These are phyloP conservation scores for Oreotrochilus melanogaster DNA, from an alignment of 2,113 vertebrate genomes.

Conservation along the genomic window DNA sequence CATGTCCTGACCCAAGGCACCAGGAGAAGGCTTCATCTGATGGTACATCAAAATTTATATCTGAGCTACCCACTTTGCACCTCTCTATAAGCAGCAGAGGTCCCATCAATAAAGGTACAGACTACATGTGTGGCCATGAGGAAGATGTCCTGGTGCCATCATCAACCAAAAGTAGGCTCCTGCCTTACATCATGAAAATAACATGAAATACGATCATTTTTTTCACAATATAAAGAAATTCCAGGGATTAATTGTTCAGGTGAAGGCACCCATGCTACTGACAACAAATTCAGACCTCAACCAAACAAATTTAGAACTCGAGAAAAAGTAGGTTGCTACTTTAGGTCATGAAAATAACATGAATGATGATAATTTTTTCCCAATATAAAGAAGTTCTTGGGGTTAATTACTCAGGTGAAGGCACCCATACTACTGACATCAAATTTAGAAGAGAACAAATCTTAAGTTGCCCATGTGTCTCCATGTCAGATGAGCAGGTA, in stretches of 20 bases:
- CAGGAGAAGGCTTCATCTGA: background rate
- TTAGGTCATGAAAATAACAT: background rate
- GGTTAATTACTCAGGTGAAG: background rate
- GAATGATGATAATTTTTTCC: background rate
- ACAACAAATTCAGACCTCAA: background rate
- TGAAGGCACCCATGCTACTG: background rate
- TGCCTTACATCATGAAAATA: background rate
- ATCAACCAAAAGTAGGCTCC: background rate
- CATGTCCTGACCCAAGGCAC: background rate
- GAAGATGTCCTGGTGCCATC: background rate
- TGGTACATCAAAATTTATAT: background rate
- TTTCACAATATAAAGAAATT: background rate
- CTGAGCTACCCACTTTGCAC: background rate
- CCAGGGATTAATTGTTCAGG: background rate
- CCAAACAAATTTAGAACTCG: background rate
- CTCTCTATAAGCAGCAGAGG: background rate
- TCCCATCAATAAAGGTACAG: background rate
- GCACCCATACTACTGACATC: background rate
- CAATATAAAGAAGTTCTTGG: background rate
- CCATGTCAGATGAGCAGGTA: background rate
- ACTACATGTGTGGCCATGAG: background rate
- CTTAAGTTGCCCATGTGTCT: background rate
- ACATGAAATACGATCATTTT: background rate
- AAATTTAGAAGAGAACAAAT: background rate
- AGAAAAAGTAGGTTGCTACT: background rate